Percentiles rank a stretch among this genome's conserved stretches.
These are phyloP conservation scores for Macrostomum lignano DNA, from an alignment of 1,140 invertebrate species.

Conservation along the genomic window DNA sequence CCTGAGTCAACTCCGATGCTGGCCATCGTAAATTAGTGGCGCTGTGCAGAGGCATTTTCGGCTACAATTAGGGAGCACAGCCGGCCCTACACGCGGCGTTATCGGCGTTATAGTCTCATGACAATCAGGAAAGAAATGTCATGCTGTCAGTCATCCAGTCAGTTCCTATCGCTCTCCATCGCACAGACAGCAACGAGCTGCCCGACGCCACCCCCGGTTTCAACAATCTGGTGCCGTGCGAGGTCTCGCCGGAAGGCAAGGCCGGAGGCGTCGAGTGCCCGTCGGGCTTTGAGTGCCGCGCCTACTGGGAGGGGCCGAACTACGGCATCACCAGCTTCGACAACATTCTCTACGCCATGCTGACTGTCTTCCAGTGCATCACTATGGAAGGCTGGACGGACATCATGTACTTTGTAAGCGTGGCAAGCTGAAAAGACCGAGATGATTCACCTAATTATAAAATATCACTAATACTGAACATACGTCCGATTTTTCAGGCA, in stretches of 20 bases:
- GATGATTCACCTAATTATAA: too few species aligned
- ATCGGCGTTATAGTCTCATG: too few species aligned
- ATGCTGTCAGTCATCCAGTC: too few species aligned
- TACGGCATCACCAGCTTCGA: slow-evolving; percentile 97
- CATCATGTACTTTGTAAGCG: slow-evolving; percentile 95
- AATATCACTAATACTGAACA: too few species aligned
- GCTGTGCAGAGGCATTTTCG: too few species aligned
- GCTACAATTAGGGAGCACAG: too few species aligned
- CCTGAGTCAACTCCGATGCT: too few species aligned
- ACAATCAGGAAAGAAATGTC: too few species aligned
- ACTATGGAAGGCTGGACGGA: slow-evolving; percentile 99
- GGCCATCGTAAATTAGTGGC: too few species aligned
- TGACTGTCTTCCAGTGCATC: slow-evolving; percentile 99
- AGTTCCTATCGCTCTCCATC: too few species aligned
- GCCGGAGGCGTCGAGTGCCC: slow-evolving; percentile 15
- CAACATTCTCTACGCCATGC: slow-evolving; percentile 99
- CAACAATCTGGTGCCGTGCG: slow-evolving; percentile 4
- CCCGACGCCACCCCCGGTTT: neutral
- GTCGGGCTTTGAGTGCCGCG: slow-evolving; percentile 25
- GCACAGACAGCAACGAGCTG: slow-evolving; percentile 1
- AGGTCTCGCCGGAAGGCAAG: neutral
- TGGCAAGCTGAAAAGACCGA: too few species aligned
- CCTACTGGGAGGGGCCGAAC: slow-evolving; percentile 85
- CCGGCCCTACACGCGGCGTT: too few species aligned
- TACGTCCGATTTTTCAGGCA: slow-evolving; percentile 67